Percentiles rank a stretch among this genome's conserved stretches.
These are phyloP conservation scores for Cryptomyrus ogoouensis DNA, from an alignment of 2,113 vertebrate genomes.

Conservation along the genomic window DNA sequence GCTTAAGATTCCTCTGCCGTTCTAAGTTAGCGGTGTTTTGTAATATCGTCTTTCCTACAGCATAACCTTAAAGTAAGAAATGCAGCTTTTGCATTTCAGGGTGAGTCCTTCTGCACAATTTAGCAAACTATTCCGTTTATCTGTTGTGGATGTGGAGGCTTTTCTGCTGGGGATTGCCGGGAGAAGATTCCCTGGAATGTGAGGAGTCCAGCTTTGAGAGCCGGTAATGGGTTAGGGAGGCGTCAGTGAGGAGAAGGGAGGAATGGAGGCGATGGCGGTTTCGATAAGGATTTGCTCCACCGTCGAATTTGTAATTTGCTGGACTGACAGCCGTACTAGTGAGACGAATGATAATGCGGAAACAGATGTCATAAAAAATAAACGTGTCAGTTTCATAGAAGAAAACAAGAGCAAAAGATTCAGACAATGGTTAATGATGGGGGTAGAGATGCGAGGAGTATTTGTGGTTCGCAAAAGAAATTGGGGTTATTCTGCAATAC, in stretches of 20 bases:
- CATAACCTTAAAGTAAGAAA: neutral
- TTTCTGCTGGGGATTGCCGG: neutral
- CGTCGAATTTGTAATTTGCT: neutral
- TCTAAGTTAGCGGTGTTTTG: neutral
- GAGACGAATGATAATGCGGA: neutral
- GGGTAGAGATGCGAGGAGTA: neutral
- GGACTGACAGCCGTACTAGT: neutral
- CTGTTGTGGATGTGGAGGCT: neutral
- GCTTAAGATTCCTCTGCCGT: constrained; percentile 9
- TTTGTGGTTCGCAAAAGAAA: neutral
- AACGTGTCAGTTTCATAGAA: neutral
- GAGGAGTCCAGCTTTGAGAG: neutral
- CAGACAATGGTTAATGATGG: neutral
- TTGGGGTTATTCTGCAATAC: neutral
- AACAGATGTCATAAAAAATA: neutral
- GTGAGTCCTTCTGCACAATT: neutral
- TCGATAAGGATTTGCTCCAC: neutral
- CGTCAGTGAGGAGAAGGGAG: neutral
- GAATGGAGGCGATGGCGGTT: neutral
- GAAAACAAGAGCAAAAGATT: neutral
- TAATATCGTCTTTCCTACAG: neutral
- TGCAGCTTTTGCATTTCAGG: neutral
- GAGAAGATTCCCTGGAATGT: neutral
- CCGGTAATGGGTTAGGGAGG: neutral
- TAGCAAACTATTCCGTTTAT: neutral